These are phyloP conservation scores for Acanthornis magna DNA, from an alignment of 2,797 vertebrate genomes.

Conservation along the genomic window DNA sequence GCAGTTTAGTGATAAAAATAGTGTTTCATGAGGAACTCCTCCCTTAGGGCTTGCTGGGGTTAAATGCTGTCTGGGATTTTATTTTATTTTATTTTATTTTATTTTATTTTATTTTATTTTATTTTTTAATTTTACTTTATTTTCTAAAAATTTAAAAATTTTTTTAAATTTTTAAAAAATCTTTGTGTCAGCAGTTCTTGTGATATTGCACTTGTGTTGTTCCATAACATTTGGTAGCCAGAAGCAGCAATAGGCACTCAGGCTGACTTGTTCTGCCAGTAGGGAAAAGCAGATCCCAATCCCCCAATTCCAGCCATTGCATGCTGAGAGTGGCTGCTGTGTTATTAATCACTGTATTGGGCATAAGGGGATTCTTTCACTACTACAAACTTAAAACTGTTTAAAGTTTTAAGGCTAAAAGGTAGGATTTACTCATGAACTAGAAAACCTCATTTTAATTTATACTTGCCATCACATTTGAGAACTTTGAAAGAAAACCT, in stretches of 20 bases:
- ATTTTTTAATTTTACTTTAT: not conserved
- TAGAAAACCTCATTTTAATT: not conserved
- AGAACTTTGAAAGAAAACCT: not conserved
- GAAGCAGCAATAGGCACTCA: not conserved
- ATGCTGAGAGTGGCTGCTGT: not conserved
- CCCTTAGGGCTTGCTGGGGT: not conserved
- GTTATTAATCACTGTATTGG: not conserved
- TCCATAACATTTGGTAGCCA: not conserved
- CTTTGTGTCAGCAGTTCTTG: not conserved
- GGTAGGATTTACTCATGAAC: not conserved
- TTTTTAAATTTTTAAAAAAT: not conserved
- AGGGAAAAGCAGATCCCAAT: not conserved
- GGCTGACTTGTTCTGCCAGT: not conserved
- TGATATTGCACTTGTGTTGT: not conserved
- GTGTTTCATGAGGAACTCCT: not conserved
- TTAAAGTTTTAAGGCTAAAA: not conserved
- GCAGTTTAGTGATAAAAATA: slow-evolving; percentile 22
- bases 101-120: not conserved
- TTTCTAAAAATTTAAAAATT: no score
- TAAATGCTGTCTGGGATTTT: not conserved
- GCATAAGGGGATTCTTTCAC: not conserved
- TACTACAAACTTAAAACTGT: not conserved
- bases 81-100: not conserved
- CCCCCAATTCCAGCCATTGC: not conserved
- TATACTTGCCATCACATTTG: not conserved